Conservation (phyloP, 23 tunicate species). For the Aplidium turbinatum region DNA sequence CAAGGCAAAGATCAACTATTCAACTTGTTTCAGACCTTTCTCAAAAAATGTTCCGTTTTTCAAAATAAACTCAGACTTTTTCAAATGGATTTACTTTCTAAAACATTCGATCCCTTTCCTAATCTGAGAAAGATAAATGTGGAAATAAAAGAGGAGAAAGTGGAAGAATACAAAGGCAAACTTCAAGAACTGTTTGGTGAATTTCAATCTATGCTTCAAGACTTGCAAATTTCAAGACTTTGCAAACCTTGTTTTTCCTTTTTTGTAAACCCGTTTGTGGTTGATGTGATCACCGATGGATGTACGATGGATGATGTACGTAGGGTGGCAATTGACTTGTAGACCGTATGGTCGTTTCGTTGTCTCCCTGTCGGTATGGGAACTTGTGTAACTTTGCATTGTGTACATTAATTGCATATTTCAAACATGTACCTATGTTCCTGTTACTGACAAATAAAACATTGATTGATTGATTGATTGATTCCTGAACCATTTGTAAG, state of each 20-base stretch:
- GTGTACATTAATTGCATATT: too few relatives aligned
- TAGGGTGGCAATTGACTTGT: too few relatives aligned
- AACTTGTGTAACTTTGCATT: too few relatives aligned
- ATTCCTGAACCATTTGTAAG: conserved; percentile 41
- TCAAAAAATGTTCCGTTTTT: too few relatives aligned
- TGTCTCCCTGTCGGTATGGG: too few relatives aligned
- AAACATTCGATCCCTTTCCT: conserved; percentile 44
- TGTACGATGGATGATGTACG: too few relatives aligned
- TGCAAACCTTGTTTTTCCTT: conserved; percentile 49
- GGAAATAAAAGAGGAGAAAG: conserved; percentile 32
- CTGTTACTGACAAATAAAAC: too few relatives aligned
- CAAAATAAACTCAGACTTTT: conserved; percentile 44
- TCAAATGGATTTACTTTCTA: conserved; percentile 40
- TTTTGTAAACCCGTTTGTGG: conserved; percentile 57
- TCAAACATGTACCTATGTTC: too few relatives aligned
- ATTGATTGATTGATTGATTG: too few relatives aligned
- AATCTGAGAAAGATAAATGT: conserved; percentile 40
- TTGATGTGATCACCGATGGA: conserved; percentile 62
- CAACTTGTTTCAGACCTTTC: conserved; percentile 29
- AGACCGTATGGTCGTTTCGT: too few relatives aligned
- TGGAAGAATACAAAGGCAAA: conserved; percentile 59
- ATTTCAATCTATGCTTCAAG: conserved; percentile 46
- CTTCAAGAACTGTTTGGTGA: conserved; percentile 50
- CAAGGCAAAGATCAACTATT: conserved; percentile 45
- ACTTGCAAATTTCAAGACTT: conserved; percentile 47